Evolutionary conservation across 2,888 invertebrate genomes (phyloP).

Genomic region (Diaphora mendica): DNA sequence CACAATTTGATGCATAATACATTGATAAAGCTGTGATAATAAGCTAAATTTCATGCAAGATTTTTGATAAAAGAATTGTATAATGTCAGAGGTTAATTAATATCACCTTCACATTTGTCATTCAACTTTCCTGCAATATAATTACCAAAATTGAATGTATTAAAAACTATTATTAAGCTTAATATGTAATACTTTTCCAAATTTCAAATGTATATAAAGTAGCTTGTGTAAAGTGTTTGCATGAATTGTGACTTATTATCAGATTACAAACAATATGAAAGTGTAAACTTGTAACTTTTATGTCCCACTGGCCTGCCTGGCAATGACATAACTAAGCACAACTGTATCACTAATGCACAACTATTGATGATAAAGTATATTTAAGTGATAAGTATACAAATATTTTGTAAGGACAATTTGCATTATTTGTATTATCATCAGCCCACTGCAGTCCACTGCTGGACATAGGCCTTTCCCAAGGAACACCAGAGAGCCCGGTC

Average conservation of each 20-base stretch:
- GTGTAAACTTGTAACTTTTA: background rate
- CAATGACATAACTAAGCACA: background rate
- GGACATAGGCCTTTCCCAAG: too few species aligned
- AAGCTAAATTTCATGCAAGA: conserved; percentile 43
- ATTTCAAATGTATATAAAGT: background rate
- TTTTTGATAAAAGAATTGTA: conserved; percentile 24
- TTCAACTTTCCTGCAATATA: conserved; percentile 10
- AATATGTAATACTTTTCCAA: too few species aligned
- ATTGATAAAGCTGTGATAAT: conserved; percentile 54
- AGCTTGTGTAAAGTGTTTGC: background rate
- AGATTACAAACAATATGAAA: background rate
- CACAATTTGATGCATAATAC: conserved; percentile 20
- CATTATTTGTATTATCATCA: too few species aligned
- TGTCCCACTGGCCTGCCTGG: background rate
- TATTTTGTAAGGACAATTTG: conserved; percentile 1
- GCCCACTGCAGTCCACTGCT: too few species aligned
- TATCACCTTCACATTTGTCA: conserved; percentile 19
- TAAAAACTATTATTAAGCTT: too few species aligned
- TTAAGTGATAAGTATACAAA: background rate
- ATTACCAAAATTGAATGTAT: conserved; percentile 8
- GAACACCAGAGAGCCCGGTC: too few species aligned
- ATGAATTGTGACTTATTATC: conserved; percentile 4
- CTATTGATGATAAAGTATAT: background rate
- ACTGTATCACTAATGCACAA: background rate
- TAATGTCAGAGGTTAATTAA: conserved; percentile 33